Evolutionary conservation across 92 coral and sea anemone genomes (phyloP).

Genomic region (Heliopora coerulea): DNA sequence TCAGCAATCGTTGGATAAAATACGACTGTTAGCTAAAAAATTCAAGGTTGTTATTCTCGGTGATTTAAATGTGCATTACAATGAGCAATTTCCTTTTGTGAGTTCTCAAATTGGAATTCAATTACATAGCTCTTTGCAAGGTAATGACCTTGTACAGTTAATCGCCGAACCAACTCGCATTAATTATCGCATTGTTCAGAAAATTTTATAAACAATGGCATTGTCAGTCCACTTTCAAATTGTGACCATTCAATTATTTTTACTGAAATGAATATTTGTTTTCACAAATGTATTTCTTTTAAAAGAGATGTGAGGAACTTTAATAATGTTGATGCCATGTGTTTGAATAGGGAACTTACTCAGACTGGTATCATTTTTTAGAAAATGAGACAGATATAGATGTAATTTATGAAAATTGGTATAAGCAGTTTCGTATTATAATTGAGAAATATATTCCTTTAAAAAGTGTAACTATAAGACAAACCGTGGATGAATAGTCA

Average conservation of each 20-base stretch:
- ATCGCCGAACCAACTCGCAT: constrained; percentile 33
- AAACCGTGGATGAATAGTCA: constrained; percentile 45
- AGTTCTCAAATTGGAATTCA: too few relatives aligned
- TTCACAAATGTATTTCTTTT: constrained; percentile 31
- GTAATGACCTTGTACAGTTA: constrained; percentile 6
- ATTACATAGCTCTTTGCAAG: constrained; percentile 7
- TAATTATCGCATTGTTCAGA: constrained; percentile 35
- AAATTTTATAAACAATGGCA: constrained; percentile 38
- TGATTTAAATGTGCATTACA: too few relatives aligned
- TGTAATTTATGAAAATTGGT: constrained; percentile 43
- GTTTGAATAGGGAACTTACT: constrained; percentile 36
- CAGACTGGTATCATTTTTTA: constrained; percentile 16
- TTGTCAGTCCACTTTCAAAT: constrained; percentile 51
- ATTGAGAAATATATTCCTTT: constrained; percentile 47
- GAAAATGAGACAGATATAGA: constrained; percentile 40
- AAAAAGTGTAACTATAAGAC: constrained; percentile 42
- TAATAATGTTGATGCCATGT: constrained; percentile 28
- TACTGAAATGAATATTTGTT: constrained; percentile 23
- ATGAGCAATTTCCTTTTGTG: too few relatives aligned
- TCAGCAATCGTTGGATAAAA: too few relatives aligned
- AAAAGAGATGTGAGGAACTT: constrained; percentile 47
- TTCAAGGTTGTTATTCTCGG: too few relatives aligned
- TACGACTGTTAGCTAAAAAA: too few relatives aligned
- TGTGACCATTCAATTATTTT: constrained; percentile 47
- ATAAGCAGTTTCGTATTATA: constrained; percentile 41